Evolutionary conservation across 2,113 vertebrate genomes (phyloP), one percentile per base, ranked within the genome.

Genomic region (Marcusenius ussheri): DNA sequence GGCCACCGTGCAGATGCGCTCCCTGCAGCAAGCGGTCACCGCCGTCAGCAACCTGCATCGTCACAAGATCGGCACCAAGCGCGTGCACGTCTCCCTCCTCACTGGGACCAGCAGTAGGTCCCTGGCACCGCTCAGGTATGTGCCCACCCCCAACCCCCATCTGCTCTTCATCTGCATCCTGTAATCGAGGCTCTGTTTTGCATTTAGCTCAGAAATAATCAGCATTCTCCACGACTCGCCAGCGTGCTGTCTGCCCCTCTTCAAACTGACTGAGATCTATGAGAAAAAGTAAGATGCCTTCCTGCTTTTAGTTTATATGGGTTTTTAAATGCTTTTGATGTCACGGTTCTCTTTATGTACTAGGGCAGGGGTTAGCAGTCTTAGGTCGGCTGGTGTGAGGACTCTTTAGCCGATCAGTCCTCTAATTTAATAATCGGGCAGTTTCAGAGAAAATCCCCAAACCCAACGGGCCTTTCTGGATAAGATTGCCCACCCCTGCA

Each of bases 261-360:
- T 97, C 94, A 99, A 99, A 90, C 98, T 99, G 88, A 96, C 96
- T 19, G 98, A 99, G 91, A 97, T 98, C 90, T 99, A 98, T 93
- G 98, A 99, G 93, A 99, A 98, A 92, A 99, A 97, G 98, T 99
- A 95, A 94, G 97, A 93, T 13, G 17, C 8, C 62, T 62, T 58
- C 74, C 35, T 17, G 35, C 13, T 5, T 19, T n/a, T 42, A 17
- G 15, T 42, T 19, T 5, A 5, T 80, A 8, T 15, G 35, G 31
- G 74, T 42, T 39, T 80, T 80, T 80, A 39, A 70, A 42, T 80
- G 35, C 74, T 42, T 80, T 42, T 80, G 15, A 39, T 42, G 35
- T 2, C 5, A 2, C 35, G 15, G 13, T 80, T 8, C 15, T 42
- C 35, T 80, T 8, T 74, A 39, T 74, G 11, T 17, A 77, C 27